These are phyloP conservation scores for Caenorhabditis auriculariae DNA, from an alignment of 2,888 invertebrate genomes.

Conservation along the genomic window DNA sequence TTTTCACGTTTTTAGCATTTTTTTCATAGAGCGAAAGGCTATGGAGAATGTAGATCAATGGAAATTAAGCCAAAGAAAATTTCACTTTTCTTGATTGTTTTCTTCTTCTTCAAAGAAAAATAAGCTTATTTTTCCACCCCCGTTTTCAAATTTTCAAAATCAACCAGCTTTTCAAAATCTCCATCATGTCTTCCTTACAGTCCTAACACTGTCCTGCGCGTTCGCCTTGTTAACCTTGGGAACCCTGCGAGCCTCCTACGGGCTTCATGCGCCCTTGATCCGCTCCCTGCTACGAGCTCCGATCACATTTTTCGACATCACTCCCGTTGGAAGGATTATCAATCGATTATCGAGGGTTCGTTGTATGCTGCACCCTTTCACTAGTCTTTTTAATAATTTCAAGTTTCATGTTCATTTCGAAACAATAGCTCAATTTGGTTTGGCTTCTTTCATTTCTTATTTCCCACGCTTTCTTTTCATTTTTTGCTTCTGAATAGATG, in stretches of 20 bases:
- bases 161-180: no score
- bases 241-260: constrained; percentile 32
- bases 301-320: constrained; percentile 63
- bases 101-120: background rate
- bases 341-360: constrained; percentile 32
- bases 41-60: no score
- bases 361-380: background rate
- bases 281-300: constrained; percentile 56
- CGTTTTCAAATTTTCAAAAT: background rate
- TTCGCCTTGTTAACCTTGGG: constrained; percentile 33
- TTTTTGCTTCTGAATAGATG: no score
- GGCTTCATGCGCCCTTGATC: constrained; percentile 60
- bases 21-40: no score
- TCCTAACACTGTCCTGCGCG: constrained; percentile 33
- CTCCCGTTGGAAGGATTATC: constrained; percentile 64
- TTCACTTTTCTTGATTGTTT: no score
- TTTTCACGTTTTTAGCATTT: no score
- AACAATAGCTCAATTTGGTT: no score
- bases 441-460: no score
- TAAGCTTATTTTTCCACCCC: background rate
- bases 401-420: no score
- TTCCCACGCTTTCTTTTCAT: background rate
- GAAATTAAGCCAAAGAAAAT: no score
- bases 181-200: constrained; percentile 17
- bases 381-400: no score